Evolutionary conservation across 2,888 invertebrate genomes (phyloP), one percentile per base, ranked within the genome.

Genomic region (Phalera bucephala): DNA sequence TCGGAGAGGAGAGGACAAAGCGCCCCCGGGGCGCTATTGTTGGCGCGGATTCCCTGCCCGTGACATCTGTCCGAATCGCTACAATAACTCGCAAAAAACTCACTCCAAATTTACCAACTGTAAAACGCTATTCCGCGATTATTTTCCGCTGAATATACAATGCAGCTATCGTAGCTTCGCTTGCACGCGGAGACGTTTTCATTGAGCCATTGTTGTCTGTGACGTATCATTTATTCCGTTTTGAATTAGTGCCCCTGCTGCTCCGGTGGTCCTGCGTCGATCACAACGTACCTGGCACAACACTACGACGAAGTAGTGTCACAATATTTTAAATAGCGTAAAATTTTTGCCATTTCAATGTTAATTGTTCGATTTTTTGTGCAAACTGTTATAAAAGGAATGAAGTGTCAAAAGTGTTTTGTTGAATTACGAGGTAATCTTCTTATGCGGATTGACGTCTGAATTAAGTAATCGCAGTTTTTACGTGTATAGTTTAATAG

Each of bases 41-140:
- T 75, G 68, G 53, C 76, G 65, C 64, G 72, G 75, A 77, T 73
- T 75, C 82, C 76, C 83, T 87, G 88, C 59, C 78, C 70, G 79
- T 84, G 88, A 88, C 88, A 89, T 88, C 88, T 89, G 88, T 86
- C 88, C 88, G 79, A 82, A 76, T 77, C 61, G 86, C 81, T 78
- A 86, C 87, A 86, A 86, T 85, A 86, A 83, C 80, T 78, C 74
- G 81, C 85, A 88, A 87, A 87, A 88, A 88, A 87, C 70, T 78
- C 78, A 74, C 79, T 78, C 67, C 63, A 75, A 83, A 80, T 77
- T 82, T 68, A 74, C 74, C 72, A 77, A 80, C 66, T 79, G 75
- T 74, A 75, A 72, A 82, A 74, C 77, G 61, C 56, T 65, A 68
- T 69, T 59, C 46, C 60, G 59, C 72, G 72, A 77, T 78, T 76